Base-by-base conservation (phyloP, 2,888 invertebrate genomes). In the Aleiodes testaceus region DNA sequence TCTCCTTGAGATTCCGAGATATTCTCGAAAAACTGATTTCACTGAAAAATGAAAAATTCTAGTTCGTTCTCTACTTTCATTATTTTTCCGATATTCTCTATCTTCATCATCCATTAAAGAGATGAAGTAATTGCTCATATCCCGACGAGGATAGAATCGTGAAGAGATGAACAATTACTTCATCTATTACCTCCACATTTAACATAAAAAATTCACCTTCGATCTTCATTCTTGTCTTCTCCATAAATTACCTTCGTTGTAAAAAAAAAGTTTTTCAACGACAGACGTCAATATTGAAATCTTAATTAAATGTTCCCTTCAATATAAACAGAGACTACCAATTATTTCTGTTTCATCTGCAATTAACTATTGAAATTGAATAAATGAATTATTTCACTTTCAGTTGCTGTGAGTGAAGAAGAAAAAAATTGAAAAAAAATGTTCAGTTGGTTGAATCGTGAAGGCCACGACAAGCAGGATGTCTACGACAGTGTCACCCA, bases 401-500 rank as follows among this genome's bases (percentile, higher is more conserved):
- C 63, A 63, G 45, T 3, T 6, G 20, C 45, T 45, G 22, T 14
- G 12, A 45, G 7, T 20, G 22, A 63, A 16, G 3, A 14, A 18
- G 4, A 14, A 44, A 26, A 16, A 3, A 1, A 7, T 36, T 6
- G 36, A 6, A 82, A 92, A 82, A 92, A 88, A 86, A 96, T 96
- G 96, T 96, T 96, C 88, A 95, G 94, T 89, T 96, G 95, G 93
- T 88, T 96, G 80, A 93, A 90, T 82, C 93, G 92, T 82, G 95
- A 95, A 87, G 88, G 89, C 30, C 90, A 89, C 79, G 91, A 90
- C 82, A 94, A 93, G 89, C 90, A 93, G 75, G 95, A 95, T 86
- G 91, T 93, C 82, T 95, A 94, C 84, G 95, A 95, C 84, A 96
- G 92, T 91, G 98, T 99, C 73, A 93, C 96, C 76, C 96, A 97